Conservation (phyloP, 2,888 invertebrate genomes). For the Heliconius aoede region DNA sequence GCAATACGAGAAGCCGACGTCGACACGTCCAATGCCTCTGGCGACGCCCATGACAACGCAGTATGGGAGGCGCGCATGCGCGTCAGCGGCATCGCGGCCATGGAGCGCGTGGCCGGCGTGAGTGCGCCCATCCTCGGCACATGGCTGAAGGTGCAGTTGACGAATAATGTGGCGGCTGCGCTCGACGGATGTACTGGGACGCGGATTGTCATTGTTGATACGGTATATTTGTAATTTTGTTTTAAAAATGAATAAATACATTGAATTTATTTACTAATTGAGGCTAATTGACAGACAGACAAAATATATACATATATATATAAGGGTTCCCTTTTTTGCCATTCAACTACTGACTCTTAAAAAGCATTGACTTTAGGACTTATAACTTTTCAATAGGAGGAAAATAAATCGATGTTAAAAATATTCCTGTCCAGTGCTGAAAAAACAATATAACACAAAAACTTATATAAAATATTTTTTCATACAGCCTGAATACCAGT, state of each 20-base stretch:
- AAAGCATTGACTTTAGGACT: too few species aligned
- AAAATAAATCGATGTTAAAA: too few species aligned
- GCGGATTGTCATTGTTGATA: constrained; percentile 65
- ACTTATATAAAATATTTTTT: background rate
- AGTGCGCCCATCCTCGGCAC: constrained; percentile 67
- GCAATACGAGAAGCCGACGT: constrained; percentile 58
- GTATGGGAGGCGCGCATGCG: constrained; percentile 64
- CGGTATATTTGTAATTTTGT: constrained; percentile 49
- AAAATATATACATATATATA: too few species aligned
- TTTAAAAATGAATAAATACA: background rate
- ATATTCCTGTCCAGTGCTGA: too few species aligned
- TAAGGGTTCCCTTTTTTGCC: too few species aligned
- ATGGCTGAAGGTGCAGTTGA: constrained; percentile 71
- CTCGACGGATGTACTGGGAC: constrained; percentile 66
- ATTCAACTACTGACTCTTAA: too few species aligned
- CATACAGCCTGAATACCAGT: constrained; percentile 87
- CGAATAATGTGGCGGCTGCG: constrained; percentile 63
- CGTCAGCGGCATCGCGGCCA: constrained; percentile 64
- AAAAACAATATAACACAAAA: too few species aligned
- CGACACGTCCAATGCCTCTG: background rate
- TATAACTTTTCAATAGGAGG: too few species aligned
- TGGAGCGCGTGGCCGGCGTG: constrained; percentile 52
- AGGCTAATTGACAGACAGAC: too few species aligned
- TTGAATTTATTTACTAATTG: too few species aligned
- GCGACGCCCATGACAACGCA: constrained; percentile 59